Percentiles rank a stretch among this genome's conserved stretches.
Evolutionary conservation across 2,888 invertebrate genomes (phyloP).

Genomic region (Exocentrus adspersus): DNA sequence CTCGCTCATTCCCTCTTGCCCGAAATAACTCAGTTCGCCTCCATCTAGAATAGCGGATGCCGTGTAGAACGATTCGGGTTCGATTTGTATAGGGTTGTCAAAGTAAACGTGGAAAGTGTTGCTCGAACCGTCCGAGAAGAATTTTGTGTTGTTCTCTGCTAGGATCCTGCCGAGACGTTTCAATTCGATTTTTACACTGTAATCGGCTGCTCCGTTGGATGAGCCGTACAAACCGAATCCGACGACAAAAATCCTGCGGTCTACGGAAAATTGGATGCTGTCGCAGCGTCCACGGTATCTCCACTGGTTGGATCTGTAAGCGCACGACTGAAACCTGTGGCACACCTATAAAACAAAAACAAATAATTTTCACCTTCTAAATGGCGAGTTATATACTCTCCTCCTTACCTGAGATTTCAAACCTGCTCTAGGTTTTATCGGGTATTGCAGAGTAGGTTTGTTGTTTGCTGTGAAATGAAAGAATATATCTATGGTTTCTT

Average conservation of each 20-base stretch:
- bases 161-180: slow-evolving; percentile 88
- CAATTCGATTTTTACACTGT: slow-evolving; percentile 92
- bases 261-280: slow-evolving; percentile 96
- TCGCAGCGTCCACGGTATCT: slow-evolving; percentile 95
- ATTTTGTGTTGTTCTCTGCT: slow-evolving; percentile 92
- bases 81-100: slow-evolving; percentile 85
- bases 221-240: slow-evolving; percentile 97
- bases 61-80: slow-evolving; percentile 93
- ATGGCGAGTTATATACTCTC: no score
- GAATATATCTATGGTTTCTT: slow-evolving; percentile 95
- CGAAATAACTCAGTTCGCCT: slow-evolving; percentile 94
- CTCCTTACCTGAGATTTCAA: slow-evolving; percentile 85
- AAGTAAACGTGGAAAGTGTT: slow-evolving; percentile 93
- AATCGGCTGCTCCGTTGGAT: slow-evolving; percentile 94
- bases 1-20: slow-evolving; percentile 96
- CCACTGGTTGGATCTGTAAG: slow-evolving; percentile 97
- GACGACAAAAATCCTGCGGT: slow-evolving; percentile 93
- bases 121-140: slow-evolving; percentile 96
- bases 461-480: slow-evolving; percentile 91
- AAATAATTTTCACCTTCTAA: neutral
- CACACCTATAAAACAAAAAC: slow-evolving; percentile 72
- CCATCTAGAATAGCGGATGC: slow-evolving; percentile 96
- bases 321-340: slow-evolving; percentile 95
- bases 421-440: slow-evolving; percentile 84
- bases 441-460: slow-evolving; percentile 86